Conservation (phyloP, 2,113 vertebrate species). For the Neomonachus schauinslandi region DNA sequence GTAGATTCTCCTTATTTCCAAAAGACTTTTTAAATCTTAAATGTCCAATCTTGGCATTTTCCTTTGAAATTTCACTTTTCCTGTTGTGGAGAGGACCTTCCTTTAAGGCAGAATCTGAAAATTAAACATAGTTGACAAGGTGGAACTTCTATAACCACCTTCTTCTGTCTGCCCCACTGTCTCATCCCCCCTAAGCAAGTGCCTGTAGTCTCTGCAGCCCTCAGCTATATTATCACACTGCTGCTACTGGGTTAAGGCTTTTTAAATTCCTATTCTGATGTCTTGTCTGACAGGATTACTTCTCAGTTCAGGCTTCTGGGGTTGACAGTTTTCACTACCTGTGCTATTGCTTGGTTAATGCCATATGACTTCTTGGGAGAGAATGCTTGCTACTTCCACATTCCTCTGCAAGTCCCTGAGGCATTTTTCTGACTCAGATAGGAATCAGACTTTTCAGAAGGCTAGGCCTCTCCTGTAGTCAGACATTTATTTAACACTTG, state of each 20-base stretch:
- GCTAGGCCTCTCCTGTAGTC: neutral
- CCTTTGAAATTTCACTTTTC: conserved; percentile 58
- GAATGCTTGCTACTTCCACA: neutral
- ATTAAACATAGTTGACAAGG: neutral
- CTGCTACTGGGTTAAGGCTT: neutral
- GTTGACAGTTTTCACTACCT: neutral
- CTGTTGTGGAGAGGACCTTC: neutral
- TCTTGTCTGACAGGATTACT: neutral
- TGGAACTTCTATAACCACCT: neutral
- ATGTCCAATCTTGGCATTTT: conserved; percentile 53
- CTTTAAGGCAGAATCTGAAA: conserved; percentile 33
- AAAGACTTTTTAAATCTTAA: conserved; percentile 41
- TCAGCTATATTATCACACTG: neutral
- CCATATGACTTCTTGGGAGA: neutral
- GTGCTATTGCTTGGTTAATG: neutral
- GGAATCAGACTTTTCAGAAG: neutral
- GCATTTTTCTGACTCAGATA: neutral
- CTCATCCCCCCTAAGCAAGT: neutral
- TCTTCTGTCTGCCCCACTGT: neutral
- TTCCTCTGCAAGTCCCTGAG: neutral
- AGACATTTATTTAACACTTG: neutral
- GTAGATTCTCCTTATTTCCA: neutral
- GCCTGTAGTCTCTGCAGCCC: neutral
- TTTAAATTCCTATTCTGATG: neutral
- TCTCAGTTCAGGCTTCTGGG: neutral